Base-by-base conservation (phyloP, 1,140 invertebrate genomes). In the Zaprionus davidi region DNA sequence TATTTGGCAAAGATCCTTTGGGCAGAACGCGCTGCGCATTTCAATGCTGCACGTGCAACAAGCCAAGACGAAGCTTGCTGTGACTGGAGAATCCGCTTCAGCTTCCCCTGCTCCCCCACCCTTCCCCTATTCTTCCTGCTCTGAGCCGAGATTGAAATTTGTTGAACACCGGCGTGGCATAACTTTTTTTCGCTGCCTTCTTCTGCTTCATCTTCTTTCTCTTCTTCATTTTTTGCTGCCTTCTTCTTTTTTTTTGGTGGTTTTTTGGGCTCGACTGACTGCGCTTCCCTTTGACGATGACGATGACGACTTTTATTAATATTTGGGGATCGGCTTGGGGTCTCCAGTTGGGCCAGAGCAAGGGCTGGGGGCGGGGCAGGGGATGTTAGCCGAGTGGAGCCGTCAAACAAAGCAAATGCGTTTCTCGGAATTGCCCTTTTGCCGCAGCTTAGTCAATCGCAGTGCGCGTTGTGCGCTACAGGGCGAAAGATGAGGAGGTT, bases 231-330 rank as follows among this genome's bases (percentile, higher is more conserved):
- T 70, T 24, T 57, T 49, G 24, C 64, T 53, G 41, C 26, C 34
- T 41, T 66, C 66, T 63, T 53, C 36, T 63, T 65, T 1, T 62
- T 72, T 71, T 31, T 20, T 49, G 49, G 72, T 56, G 56, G 17
- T 73, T 68, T 72, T 80, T 82, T 68, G 74, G 74, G 76, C 78
- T 72, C 66, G 74, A 80, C 60, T 56, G 68, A 81, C 75, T 88
- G 71, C 81, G 84, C 84, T 87, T 87, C 84, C 84, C 71, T 87
- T 84, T 88, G 84, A 88, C 84, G 84, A 78, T 88, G 84, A 88
- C 84, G 84, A 78, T 88, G 84, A 88, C 84, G 84, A 90, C 84
- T 88, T 88, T 88, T 88, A 88, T 88, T 90, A 88, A 88, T 88
- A 90, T 88, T 81, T 88, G 78, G 84, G 79, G 72, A 75, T 76